These are phyloP conservation scores for Odontamblyopus rebecca DNA, from an alignment of 2,797 vertebrate genomes.

Conservation along the genomic window DNA sequence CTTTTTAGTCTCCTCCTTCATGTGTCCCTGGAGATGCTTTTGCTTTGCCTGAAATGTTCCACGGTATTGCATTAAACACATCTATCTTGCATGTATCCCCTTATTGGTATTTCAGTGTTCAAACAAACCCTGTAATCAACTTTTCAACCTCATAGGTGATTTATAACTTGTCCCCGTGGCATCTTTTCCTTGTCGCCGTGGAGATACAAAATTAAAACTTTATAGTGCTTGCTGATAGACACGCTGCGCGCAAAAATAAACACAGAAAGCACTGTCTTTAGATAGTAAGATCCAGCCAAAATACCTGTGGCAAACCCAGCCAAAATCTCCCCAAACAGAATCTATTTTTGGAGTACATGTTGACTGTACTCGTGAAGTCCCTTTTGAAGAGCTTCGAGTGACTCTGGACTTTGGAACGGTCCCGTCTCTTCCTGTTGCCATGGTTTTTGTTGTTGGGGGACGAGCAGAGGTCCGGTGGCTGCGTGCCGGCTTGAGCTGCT, in stretches of 20 bases:
- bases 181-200: background rate
- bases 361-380: background rate
- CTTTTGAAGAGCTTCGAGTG: conserved; percentile 15
- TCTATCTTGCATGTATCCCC: no score
- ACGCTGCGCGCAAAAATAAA: background rate
- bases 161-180: background rate
- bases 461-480: conserved; percentile 72
- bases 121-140: background rate
- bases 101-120: background rate
- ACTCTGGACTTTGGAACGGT: conserved; percentile 57
- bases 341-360: conserved; percentile 3
- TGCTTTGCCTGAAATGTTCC: no score
- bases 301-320: background rate
- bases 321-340: conserved; percentile 15
- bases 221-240: no score
- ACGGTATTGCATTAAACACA: no score
- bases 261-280: background rate
- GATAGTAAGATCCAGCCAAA: background rate
- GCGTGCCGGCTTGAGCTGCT: conserved; percentile 72
- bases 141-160: background rate
- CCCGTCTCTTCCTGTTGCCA: conserved; percentile 66
- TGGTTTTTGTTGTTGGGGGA: conserved; percentile 69
- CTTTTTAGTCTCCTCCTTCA: background rate
- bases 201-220: no score
- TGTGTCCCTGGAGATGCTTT: no score